These are phyloP conservation scores for Drosophila bipectinata DNA, from an alignment of 1,140 invertebrate genomes.

Conservation along the genomic window DNA sequence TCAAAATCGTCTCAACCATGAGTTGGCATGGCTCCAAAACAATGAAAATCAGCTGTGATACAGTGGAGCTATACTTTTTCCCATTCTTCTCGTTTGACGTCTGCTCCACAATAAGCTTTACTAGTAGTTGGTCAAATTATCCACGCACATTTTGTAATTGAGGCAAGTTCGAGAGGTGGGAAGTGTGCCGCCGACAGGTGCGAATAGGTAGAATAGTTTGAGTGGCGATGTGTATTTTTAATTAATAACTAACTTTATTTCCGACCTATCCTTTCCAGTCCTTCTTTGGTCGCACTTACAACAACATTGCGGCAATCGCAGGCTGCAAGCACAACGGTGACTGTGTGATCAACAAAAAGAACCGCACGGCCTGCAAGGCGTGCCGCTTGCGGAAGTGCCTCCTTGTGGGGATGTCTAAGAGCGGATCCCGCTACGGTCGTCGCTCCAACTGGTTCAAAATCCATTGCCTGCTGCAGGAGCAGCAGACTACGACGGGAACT, in stretches of 20 bases:
- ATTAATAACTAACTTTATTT: neutral
- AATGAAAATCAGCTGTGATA: slow-evolving; percentile 39
- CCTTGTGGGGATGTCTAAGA: slow-evolving; percentile 98
- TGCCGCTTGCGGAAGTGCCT: slow-evolving; percentile 97
- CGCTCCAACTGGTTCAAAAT: slow-evolving; percentile 98
- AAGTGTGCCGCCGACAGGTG: slow-evolving; percentile 27
- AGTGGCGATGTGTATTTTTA: neutral
- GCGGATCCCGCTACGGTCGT: slow-evolving; percentile 94
- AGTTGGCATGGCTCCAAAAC: slow-evolving; percentile 50
- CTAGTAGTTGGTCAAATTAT: slow-evolving; percentile 54
- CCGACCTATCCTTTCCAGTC: slow-evolving; percentile 88
- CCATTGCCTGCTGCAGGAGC: slow-evolving; percentile 93
- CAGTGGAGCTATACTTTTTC: slow-evolving; percentile 30
- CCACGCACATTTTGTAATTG: slow-evolving; percentile 76
- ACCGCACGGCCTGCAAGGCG: slow-evolving; percentile 97
- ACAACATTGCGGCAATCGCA: slow-evolving; percentile 94
- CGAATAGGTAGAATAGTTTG: neutral
- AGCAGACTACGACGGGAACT: slow-evolving; percentile 83
- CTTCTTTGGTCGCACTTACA: slow-evolving; percentile 98
- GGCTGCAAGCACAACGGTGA: slow-evolving; percentile 97
- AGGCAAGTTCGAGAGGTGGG: slow-evolving; percentile 14
- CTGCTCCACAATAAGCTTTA: neutral
- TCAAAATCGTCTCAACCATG: slow-evolving; percentile 68
- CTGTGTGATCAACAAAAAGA: slow-evolving; percentile 98
- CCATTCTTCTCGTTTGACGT: slow-evolving; percentile 16